Evolutionary conservation across 1,140 invertebrate species (phyloP), one percentile per base, ranked within the genome.

Genomic region (Apis cerana): DNA sequence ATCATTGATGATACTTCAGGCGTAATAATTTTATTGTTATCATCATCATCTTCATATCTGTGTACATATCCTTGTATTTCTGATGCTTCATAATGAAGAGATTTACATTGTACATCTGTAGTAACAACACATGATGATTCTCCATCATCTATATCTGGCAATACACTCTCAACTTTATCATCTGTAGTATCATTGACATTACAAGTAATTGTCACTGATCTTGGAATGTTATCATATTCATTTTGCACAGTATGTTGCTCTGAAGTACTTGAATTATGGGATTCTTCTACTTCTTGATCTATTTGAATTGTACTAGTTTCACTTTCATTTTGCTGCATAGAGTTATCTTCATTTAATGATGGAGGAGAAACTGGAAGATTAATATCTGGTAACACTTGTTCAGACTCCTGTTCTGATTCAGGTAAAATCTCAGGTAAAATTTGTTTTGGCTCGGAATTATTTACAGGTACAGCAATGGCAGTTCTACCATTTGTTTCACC

Each of bases 321-420:
- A 59, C 85, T 80, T 54, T 84, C 85, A n/a, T 81, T 75, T 58
- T 78, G 71, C 23, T 78, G 68, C 23, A 80, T 76, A 56, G 78
- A 75, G 23, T 61, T 68, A 11, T 89, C 80, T 43, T 87, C 86
- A 0, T 75, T 76, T 0, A 79, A 27, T 15, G 80, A 62, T 2
- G 84, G 54, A 1, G 89, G 83, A 21, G 83, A 83, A 21, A 88
- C 69, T 11, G 91, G 86, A 10, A 90, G 56, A 27, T 91, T 92
- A 17, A 92, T 86, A 61, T 93, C 91, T 0, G 92, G 88, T 23
- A 91, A 48, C 65, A 92, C 90, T 59, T 89, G 87, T 56, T 91
- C 91, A 1, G 85, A 19, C n/a, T 90, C 89, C 13, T 83, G 27
- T 74, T 89, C 89, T 4, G 84, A 23, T 17, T 90, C 89, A 0